Evolutionary conservation across 2,888 invertebrate genomes (phyloP), one percentile per base, ranked within the genome.

Genomic region (Helleia helle): DNA sequence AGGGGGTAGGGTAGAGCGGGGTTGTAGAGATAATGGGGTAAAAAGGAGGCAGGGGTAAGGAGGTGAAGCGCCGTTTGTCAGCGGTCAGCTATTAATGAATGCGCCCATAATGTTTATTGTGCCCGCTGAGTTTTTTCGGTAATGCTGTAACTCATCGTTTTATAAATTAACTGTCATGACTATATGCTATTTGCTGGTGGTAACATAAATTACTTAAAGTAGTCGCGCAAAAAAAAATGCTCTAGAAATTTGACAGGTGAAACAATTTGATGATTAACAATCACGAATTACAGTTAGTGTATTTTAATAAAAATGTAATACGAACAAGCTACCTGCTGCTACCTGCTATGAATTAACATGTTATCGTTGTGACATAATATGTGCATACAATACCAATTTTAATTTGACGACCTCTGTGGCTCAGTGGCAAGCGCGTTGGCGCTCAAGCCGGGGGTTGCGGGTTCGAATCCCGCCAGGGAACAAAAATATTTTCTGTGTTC

Each of bases 81-180:
- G 79, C 73, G 75, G 79, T 70, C 72, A 72, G 66, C 80, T 75
- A 76, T 75, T 79, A 83, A 80, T 77, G 77, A 79, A 77, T 76
- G 73, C 70, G 69, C 65, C 68, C 73, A 71, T 81, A 74, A 77
- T 73, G 70, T 74, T 80, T 75, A 81, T 80, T 76, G 71, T 70
- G 57, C 74, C 75, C 65, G 72, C 76, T 72, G 75, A 80, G 71
- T 64, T 71, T 72, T 70, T 74, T 62, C 56, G 64, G 63, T 62
- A 62, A 67, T 66, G 64, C 56, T 62, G 65, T 71, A 73, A 70
- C 65, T 76, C 69, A 75, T 75, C 67, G 66, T 70, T 75, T 68
- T 71, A 62, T 75, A 69, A 75, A 75, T 76, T 68, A 73, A 68
- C 61, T 60, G 59, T 57, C 63, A 66, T 53, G 52, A 52, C 48